Base-by-base conservation (phyloP, 2,888 invertebrate genomes). In the Leucania comma region DNA sequence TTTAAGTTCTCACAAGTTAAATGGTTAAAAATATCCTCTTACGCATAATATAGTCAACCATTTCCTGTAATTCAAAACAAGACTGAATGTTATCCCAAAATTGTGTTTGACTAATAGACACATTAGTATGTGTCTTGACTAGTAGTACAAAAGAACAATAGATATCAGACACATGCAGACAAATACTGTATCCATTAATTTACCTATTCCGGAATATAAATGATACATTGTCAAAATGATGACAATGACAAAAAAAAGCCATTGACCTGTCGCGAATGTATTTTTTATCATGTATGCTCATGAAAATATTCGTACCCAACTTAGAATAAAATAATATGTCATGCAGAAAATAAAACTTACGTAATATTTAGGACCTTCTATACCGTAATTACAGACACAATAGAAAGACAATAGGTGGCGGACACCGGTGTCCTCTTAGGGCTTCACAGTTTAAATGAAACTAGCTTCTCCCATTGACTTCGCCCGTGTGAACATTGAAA, bases 111-210 rank as follows among this genome's bases (percentile, higher is more conserved):
- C 26, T 73, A 83, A 84, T 70, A 56, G 38, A 8, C 14, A 56
- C 63, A 82, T 84, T 82, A 72, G 61, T 78, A 80, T 82, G 73
- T 72, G 56, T 57, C 67, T 50, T 72, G 56, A 42, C 65, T 42
- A 22, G 26, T 61, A 38, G 12, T 9, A 57, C 42, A 29, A 29
- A 62, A 69, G 63, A 75, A 82, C 85, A 83, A 84, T 83, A 66
- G 72, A 26, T 38, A 72, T 72, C 60, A 69, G 68, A 35, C 35
- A 38, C 3, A 38, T 38, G 66, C 17, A 51, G 42, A 61, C 61
- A 61, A 42, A 42, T 71, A 63, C 61, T 48, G 32, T 54, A 53
- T 68, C 32, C 59, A 70, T 42, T 60, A 69, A 59, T 78, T 65
- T 81, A 57, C 51, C 14, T 68, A 58, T 62, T 58, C 38, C 38